Base-by-base conservation (phyloP, 37 sponge, comb jelly and placozoan species). In the Beroe forskalii region DNA sequence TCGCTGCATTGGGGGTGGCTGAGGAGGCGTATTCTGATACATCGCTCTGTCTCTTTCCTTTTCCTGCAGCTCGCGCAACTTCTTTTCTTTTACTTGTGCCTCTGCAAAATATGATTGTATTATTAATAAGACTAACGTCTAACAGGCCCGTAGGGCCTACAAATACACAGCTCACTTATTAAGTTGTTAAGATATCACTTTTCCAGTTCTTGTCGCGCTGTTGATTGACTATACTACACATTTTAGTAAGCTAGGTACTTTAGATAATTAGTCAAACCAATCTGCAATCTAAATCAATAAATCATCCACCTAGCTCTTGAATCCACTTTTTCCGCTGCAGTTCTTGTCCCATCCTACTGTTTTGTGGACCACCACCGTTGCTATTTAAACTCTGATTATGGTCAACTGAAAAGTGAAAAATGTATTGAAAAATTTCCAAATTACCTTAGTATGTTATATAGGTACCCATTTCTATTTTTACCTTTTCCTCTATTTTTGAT, bases 11-110 rank as follows among this genome's bases (percentile, higher is more conserved):
- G 12, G 55, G 12, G 55, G 55, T 48, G 12, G 55, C 55, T 48
- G 55, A n/a, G n/a, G 55, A 48, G 55, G 55, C 12, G 55, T 6
- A 48, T 48, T 48, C 55, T 17, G 55, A 12, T 6, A 48, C 12
- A 12, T 48, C 12, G 12, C 55, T 48, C 12, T 48, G 55, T 48
- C 55, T 48, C 12, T 48, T 12, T 48, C 55, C 55, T 69, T 69
- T 28, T 69, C 72, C 32, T 35, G 72, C 38, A 33, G 72, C 27
- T 69, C 72, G 4, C 72, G 35, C 19, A 32, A 9, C 32, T 69
- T 69, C 38, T 69, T 69, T 17, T 69, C 72, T 35, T 37, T 69
- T 14, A 69, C 72, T 69, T 69, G 72, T 33, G 72, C 72, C 32
- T 69, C 72, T 69, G 72, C 25, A 63, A 63, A 6, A 63, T 24